phyloP scores from a whole-genome alignment of 2,888 invertebrate genomes.

The Callinectes sapidus region DNA sequence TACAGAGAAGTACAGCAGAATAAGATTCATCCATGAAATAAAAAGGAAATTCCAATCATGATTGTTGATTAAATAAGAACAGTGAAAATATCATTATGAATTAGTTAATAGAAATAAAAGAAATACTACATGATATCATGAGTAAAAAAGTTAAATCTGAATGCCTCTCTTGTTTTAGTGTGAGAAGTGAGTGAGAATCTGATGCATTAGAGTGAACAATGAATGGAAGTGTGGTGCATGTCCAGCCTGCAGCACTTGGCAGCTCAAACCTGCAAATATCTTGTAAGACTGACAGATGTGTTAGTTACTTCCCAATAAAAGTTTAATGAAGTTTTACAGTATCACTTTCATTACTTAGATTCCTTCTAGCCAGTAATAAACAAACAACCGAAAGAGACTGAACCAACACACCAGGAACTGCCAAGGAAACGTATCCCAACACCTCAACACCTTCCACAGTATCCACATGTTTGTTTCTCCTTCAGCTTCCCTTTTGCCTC shows the following conservation, averaged over 20 bases:
- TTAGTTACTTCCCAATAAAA: slow-evolving; percentile 12
- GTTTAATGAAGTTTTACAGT: slow-evolving; percentile 8
- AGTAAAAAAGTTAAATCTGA: background rate
- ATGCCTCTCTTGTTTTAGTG: background rate
- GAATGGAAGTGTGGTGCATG: background rate
- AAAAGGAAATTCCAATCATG: background rate
- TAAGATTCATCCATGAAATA: background rate
- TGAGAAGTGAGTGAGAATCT: background rate
- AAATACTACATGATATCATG: background rate
- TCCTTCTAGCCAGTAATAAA: background rate
- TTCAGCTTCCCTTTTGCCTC: background rate
- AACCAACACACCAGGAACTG: background rate
- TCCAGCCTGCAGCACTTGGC: background rate
- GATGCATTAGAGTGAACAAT: background rate
- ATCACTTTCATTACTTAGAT: background rate
- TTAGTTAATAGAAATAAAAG: background rate
- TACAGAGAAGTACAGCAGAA: background rate
- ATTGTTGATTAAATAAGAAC: background rate
- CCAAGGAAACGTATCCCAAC: background rate
- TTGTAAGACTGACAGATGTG: slow-evolving; percentile 12
- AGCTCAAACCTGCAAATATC: background rate
- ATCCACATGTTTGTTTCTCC: background rate
- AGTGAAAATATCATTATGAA: background rate
- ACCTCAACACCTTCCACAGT: background rate
- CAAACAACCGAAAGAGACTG: background rate